Percentiles rank a stretch among this genome's conserved stretches.
Conservation (phyloP, 2,797 vertebrate species). For the Sebastes taczanowskii region DNA sequence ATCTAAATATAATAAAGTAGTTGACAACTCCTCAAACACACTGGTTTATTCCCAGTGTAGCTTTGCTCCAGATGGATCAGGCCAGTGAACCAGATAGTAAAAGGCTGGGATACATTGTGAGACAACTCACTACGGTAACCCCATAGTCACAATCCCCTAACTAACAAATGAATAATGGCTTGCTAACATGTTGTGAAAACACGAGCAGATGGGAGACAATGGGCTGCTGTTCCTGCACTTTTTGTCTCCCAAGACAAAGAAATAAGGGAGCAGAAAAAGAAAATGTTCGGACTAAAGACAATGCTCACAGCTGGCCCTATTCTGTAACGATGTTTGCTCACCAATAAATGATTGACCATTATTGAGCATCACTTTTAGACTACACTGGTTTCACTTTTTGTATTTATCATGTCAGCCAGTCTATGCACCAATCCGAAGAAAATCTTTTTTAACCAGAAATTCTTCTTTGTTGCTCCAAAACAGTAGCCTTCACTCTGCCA, state of each 20-base stretch:
- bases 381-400: no score
- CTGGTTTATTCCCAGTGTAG: conserved; percentile 54
- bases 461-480: no score
- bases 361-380: background rate
- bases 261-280: background rate
- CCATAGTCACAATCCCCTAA: conserved; percentile 18
- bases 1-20: conserved; percentile 50
- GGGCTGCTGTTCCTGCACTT: conserved; percentile 30
- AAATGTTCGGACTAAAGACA: conserved; percentile 11
- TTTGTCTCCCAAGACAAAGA: conserved; percentile 24
- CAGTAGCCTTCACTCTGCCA: no score
- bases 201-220: conserved; percentile 58
- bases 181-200: conserved; percentile 51
- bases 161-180: conserved; percentile 53
- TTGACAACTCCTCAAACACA: conserved; percentile 38
- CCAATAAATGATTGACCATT: background rate
- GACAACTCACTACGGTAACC: conserved; percentile 41
- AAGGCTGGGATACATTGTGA: conserved; percentile 39
- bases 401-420: no score
- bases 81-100: conserved; percentile 61
- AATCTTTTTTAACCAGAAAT: no score
- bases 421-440: no score
- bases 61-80: conserved; percentile 57
- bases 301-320: conserved; percentile 1
- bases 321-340: background rate